These are phyloP conservation scores for Anas platyrhynchos DNA, from an alignment of 2,113 vertebrate genomes.

Conservation along the genomic window DNA sequence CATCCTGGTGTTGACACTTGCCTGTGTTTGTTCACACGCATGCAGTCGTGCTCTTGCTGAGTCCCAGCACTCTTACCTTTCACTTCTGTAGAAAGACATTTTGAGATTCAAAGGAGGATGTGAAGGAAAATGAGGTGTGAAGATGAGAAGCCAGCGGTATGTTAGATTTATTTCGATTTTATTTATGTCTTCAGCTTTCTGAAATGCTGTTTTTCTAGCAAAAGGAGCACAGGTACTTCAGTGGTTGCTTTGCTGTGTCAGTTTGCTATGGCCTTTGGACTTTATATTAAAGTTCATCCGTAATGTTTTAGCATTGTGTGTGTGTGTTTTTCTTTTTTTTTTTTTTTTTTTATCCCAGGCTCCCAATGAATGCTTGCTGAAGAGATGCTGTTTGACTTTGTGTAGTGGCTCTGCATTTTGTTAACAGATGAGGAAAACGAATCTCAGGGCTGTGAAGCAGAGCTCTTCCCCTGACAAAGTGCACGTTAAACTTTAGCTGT, in stretches of 20 bases:
- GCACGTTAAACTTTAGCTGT: not conserved
- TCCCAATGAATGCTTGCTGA: not conserved
- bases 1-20: not conserved
- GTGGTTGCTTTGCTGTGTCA: not conserved
- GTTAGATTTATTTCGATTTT: not conserved
- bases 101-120: not conserved
- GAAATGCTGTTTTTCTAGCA: not conserved
- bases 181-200: not conserved
- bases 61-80: not conserved
- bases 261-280: not conserved
- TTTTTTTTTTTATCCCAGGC: not conserved
- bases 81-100: not conserved
- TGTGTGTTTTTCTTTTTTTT: not conserved
- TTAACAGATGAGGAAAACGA: not conserved
- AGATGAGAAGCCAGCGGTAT: not conserved
- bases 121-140: not conserved
- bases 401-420: not conserved
- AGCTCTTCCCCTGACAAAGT: not conserved
- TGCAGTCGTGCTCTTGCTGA: not conserved
- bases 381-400: not conserved
- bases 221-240: not conserved
- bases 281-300: not conserved
- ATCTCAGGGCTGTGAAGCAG: rapidly evolving
- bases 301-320: not conserved
- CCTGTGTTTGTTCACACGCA: not conserved